Base-by-base conservation (phyloP, 53 echinoderm and acorn worm genomes). In the Holothuria leucospilota region DNA sequence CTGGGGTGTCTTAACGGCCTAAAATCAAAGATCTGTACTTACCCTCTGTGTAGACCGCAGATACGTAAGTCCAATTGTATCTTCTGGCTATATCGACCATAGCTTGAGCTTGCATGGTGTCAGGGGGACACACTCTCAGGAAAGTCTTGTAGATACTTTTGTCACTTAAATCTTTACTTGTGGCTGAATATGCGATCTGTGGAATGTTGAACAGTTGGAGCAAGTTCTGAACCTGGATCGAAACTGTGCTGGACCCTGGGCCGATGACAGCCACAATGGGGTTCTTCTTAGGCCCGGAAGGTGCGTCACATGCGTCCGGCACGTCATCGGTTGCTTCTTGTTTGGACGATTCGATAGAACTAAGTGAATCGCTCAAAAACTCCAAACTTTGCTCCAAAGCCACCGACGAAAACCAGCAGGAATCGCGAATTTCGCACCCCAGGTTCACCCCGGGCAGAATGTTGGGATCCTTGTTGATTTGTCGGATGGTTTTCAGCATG, bases 351-450 rank as follows among this genome's bases (percentile, higher is more conserved):
- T 66, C 84, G 8, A 83, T 39, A 13, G 84, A 53, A 66, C 49
- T 83, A 6, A 83, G 53, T 11, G 84, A 83, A 66, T 98, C 98
- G 51, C 95, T 93, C 7, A 98, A 82, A 51, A 95, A 98, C 77
- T 95, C 92, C 41, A 98, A 72, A 53, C 95, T 98, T 59, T 98
- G 98, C 59, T 98, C 98, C 8, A 98, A 77, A 18, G 98, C 98
- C 24, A 98, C 98, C 6, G 95, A 95, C 20, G 95, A 91, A 69
- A 95, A 98, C 98, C 98, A 98, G 71, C 98, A 98, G 5, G 98
- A 98, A 64, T 98, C 98, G 34, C 98, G 84, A 71, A 98, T 98
- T 62, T 98, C 98, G 63, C 88, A 93, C 4, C 98, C 98, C 24
- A 98, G 84, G 20, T 59, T 92, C 39, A 98, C 90, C 21, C 93